These are phyloP conservation scores for Nomada ferruginata DNA, from an alignment of 2,888 invertebrate genomes.

Conservation along the genomic window DNA sequence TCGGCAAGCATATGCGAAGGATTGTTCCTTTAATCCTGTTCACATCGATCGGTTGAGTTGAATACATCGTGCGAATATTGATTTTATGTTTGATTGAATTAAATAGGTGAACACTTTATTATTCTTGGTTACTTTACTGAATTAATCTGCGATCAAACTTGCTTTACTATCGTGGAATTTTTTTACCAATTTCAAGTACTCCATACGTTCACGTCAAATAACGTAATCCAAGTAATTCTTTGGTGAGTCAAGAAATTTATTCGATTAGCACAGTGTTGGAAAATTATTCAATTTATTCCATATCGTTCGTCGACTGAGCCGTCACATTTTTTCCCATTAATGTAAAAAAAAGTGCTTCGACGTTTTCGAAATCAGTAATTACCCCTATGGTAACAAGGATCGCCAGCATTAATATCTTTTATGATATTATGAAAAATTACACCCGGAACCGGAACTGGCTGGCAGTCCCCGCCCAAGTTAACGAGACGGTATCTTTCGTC, in stretches of 20 bases:
- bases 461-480: neutral
- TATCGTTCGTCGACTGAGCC: neutral
- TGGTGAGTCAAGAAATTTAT: too few species aligned
- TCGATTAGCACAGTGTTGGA: neutral
- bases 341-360: neutral
- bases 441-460: conserved; percentile 18
- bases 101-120: neutral
- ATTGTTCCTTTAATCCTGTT: neutral
- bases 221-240: too few species aligned
- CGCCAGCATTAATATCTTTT: conserved; percentile 3
- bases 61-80: neutral
- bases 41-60: neutral
- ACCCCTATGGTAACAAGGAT: neutral
- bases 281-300: neutral
- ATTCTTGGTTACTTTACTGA: neutral
- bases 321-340: neutral
- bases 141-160: too few species aligned
- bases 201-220: too few species aligned
- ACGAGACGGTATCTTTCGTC: conserved; percentile 35
- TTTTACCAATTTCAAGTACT: too few species aligned
- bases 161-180: too few species aligned
- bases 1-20: neutral
- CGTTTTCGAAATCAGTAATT: neutral
- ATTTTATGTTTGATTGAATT: neutral
- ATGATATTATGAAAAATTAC: conserved; percentile 30